phyloP scores from a whole-genome alignment of 2,888 invertebrate genomes.

The Volucella zonaria region DNA sequence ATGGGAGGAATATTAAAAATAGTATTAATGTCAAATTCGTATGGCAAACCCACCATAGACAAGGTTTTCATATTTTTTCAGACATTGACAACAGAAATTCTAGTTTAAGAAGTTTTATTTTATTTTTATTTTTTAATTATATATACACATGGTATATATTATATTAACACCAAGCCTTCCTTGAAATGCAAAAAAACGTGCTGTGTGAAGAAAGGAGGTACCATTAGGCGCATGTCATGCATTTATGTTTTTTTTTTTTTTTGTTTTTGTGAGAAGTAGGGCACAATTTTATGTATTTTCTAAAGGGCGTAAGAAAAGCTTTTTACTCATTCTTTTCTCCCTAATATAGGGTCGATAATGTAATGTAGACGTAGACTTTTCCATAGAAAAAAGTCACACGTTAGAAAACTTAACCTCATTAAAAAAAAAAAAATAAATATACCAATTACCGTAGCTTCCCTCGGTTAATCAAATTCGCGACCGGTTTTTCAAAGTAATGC shows the following conservation, averaged over 20 bases:
- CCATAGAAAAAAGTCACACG: background rate
- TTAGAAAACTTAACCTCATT: background rate
- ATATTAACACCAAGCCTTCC: no score
- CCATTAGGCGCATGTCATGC: conserved; percentile 41
- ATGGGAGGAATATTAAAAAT: conserved; percentile 54
- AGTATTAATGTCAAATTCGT: conserved; percentile 55
- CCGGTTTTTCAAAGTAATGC: background rate
- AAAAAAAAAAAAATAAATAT: background rate
- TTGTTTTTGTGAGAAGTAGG: conserved; percentile 45
- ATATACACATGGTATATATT: background rate
- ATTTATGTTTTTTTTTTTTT: conserved; percentile 21
- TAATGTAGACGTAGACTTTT: background rate
- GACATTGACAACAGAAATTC: conserved; percentile 42
- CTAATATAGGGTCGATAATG: conserved; percentile 22
- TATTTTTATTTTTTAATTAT: background rate
- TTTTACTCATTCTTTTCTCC: conserved; percentile 13
- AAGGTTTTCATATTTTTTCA: conserved; percentile 41
- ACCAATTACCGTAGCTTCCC: background rate
- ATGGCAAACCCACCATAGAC: conserved; percentile 8
- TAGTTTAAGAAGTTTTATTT: background rate
- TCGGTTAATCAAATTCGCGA: background rate
- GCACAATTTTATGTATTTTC: conserved; percentile 29
- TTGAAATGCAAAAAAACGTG: no score
- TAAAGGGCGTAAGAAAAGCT: conserved; percentile 33
- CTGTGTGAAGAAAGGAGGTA: no score